Base-by-base conservation (phyloP, 2,113 vertebrate genomes). In the Neodon shergylaensis region DNA sequence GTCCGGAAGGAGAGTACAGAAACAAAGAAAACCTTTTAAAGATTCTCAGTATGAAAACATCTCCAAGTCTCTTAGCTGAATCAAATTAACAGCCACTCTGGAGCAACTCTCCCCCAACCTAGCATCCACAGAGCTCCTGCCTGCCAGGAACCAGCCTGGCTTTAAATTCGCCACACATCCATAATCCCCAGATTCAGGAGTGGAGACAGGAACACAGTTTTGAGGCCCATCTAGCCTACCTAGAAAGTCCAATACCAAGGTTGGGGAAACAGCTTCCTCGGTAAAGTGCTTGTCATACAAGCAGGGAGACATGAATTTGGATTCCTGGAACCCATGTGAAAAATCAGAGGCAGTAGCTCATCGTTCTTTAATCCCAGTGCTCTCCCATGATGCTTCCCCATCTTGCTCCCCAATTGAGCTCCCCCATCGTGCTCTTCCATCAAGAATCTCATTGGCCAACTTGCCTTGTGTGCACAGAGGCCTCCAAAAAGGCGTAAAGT, bases 21-120 rank as follows among this genome's bases (percentile, higher is more conserved):
- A 61, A 87, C 61, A 96, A 68, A 33, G 65, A 19, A 72, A 96
- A 77, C 47, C 22, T 58, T 54, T 73, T 88, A 65, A 94, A 78
- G 10, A n/a, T 66, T 2, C 2, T 73, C 65, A 39, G 36, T 44
- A 83, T 68, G 58, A 83, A 91, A 91, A 63, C 82, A 47, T 36
- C 42, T 93, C 31, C 19, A 72, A 74, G 8, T 65, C 2, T 65
- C 12, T 14, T 33, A 24, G 19, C 10, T 85, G 85, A 90, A 66
- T 10, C 88, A 81, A 90, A 66, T 66, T 83, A 90, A 97, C 88
- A 58, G 21, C 33, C 7, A 65, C 66, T 86, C 12, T 92, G 96
- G 84, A 65, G 21, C 33, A 5, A 65, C 66, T 86, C 12, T 93
- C 77, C n/a, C 78, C 66, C 0, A 87, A 74, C 2, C 42, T 65